Evolutionary conservation across 1,140 invertebrate species (phyloP).

Genomic region (Bombus consobrinus): DNA sequence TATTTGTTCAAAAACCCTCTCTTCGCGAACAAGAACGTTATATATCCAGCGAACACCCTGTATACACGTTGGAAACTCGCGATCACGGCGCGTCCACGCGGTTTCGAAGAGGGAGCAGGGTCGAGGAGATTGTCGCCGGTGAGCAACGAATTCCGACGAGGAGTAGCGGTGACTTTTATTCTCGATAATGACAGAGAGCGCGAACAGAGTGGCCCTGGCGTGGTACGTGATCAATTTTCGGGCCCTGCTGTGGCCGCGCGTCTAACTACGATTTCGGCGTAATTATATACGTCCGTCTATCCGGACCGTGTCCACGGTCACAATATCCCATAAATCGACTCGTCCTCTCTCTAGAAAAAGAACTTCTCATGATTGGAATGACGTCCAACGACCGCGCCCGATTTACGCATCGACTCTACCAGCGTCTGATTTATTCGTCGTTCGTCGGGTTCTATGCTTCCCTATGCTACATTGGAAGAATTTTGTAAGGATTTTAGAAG

Average conservation of each 20-base stretch:
- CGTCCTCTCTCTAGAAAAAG: not conserved
- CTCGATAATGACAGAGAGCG: constrained; percentile 82
- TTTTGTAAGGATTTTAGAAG: not conserved
- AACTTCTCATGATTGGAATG: constrained; percentile 39
- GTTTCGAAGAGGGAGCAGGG: not conserved
- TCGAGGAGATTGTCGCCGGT: constrained; percentile 78
- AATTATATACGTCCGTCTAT: constrained; percentile 77
- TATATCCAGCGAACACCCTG: not conserved
- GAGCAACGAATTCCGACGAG: constrained; percentile 71
- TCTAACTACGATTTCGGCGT: constrained; percentile 80
- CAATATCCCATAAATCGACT: constrained; percentile 53
- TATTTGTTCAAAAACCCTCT: not conserved
- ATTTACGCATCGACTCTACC: constrained; percentile 5
- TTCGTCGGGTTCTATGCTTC: not conserved
- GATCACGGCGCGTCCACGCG: not conserved
- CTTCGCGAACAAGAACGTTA: accelerated
- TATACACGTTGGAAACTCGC: not conserved
- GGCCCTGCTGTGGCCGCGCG: constrained; percentile 59
- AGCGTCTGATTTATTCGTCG: not conserved
- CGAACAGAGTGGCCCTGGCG: constrained; percentile 57
- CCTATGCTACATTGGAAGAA: not conserved
- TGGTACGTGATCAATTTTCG: constrained; percentile 82
- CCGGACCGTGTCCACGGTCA: constrained; percentile 54
- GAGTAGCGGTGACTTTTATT: constrained; percentile 83
- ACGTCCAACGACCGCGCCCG: constrained; percentile 27